Evolutionary conservation across 2,113 vertebrate genomes (phyloP).

Genomic region (Alexandromys fortis): DNA sequence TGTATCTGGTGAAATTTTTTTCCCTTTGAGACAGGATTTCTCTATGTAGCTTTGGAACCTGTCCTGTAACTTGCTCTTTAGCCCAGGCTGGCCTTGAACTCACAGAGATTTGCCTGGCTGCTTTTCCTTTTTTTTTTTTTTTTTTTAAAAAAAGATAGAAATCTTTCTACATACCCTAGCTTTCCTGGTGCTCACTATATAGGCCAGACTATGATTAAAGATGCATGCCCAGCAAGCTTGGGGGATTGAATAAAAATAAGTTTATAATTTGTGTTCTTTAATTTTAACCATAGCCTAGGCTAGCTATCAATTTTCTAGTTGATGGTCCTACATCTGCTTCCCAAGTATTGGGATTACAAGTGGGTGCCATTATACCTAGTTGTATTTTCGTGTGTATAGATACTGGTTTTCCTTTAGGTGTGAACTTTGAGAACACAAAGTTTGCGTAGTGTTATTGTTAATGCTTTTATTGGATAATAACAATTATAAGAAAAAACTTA

Average conservation of each 20-base stretch:
- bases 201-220: background rate
- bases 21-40: no score
- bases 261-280: background rate
- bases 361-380: background rate
- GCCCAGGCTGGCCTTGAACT: no score
- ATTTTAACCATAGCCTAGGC: background rate
- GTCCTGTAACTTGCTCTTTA: no score
- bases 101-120: no score
- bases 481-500: background rate
- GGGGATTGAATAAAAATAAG: background rate
- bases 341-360: background rate
- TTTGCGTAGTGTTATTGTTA: background rate
- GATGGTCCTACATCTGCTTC: background rate
- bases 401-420: background rate
- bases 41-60: no score
- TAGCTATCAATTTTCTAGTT: no score
- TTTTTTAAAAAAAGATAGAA: background rate
- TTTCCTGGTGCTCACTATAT: background rate
- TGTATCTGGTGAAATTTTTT: background rate
- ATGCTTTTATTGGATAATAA: constrained; percentile 2
- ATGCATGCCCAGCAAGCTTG: background rate
- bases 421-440: background rate
- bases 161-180: background rate
- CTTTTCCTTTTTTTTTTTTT: background rate
- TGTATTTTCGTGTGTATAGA: background rate